Evolutionary conservation across 1,140 invertebrate genomes (phyloP).

Genomic region (Drosophila sulfurigaster): DNA sequence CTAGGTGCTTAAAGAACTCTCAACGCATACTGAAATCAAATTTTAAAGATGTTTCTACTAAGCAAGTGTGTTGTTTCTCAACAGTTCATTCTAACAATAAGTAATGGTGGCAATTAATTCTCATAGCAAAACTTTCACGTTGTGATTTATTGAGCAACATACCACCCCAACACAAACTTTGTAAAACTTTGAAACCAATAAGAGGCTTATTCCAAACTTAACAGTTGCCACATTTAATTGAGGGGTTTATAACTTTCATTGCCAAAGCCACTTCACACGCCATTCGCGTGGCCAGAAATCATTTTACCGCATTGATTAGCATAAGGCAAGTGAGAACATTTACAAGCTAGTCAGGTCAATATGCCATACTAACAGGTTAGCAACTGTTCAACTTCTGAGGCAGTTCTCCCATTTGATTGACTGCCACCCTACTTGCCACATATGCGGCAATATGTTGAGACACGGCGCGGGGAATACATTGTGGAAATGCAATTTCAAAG

Average conservation of each 20-base stretch:
- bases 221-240: not conserved
- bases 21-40: slow-evolving; percentile 16
- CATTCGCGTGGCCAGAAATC: not conserved
- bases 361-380: not conserved
- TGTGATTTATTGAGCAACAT: slow-evolving; percentile 21
- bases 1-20: slow-evolving; percentile 3
- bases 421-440: not conserved
- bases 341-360: not conserved
- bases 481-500: slow-evolving; percentile 21
- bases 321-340: not conserved
- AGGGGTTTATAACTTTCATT: slow-evolving; percentile 2
- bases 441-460: slow-evolving; percentile 1
- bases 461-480: not conserved
- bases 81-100: slow-evolving; percentile 15
- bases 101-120: slow-evolving; percentile 46
- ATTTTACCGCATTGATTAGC: not conserved
- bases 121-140: slow-evolving; percentile 32
- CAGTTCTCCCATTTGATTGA: not conserved
- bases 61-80: not conserved
- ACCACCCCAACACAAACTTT: slow-evolving; percentile 16
- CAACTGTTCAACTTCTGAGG: not conserved
- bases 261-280: not conserved
- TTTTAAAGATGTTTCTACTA: slow-evolving; percentile 5
- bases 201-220: slow-evolving; percentile 18
- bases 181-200: slow-evolving; percentile 21